Evolutionary conservation across 2,888 invertebrate genomes (phyloP).

Genomic region (Trichopria drosophilae): DNA sequence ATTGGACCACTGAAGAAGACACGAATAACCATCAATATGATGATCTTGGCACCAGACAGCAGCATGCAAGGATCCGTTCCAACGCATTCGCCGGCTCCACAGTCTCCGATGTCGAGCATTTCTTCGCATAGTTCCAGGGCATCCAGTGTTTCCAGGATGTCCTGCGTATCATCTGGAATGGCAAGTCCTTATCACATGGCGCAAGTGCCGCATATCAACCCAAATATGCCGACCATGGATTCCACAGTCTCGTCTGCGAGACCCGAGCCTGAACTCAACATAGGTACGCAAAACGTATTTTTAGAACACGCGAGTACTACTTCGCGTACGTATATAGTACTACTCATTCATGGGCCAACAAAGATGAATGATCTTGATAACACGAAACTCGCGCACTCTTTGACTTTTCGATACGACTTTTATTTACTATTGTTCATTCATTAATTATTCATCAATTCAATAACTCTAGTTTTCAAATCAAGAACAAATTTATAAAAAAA

Average conservation of each 20-base stretch:
- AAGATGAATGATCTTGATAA: constrained; percentile 1
- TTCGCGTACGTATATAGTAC: no score
- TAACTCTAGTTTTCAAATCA: no score
- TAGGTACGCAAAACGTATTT: constrained; percentile 62
- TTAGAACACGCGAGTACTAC: no score
- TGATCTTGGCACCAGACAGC: constrained; percentile 72
- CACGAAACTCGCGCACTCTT: no score
- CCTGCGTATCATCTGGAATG: no score
- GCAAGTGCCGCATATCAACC: constrained; percentile 46
- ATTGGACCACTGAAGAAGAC: background rate
- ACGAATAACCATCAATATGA: constrained; percentile 45
- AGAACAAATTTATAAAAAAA: no score
- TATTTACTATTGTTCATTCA: no score
- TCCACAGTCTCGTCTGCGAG: constrained; percentile 56
- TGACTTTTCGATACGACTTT: no score
- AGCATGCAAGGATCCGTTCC: constrained; percentile 61
- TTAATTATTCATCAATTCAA: no score
- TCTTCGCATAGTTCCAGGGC: constrained; percentile 50
- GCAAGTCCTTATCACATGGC: constrained; percentile 49
- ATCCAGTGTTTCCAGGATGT: constrained; percentile 36
- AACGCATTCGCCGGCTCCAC: constrained; percentile 59
- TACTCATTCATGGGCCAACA: background rate
- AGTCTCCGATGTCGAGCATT: constrained; percentile 59
- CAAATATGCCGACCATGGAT: constrained; percentile 56
- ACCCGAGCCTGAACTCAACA: constrained; percentile 72